Evolutionary conservation across 2,797 vertebrate genomes (phyloP).

Genomic region (Sebastes jordani): DNA sequence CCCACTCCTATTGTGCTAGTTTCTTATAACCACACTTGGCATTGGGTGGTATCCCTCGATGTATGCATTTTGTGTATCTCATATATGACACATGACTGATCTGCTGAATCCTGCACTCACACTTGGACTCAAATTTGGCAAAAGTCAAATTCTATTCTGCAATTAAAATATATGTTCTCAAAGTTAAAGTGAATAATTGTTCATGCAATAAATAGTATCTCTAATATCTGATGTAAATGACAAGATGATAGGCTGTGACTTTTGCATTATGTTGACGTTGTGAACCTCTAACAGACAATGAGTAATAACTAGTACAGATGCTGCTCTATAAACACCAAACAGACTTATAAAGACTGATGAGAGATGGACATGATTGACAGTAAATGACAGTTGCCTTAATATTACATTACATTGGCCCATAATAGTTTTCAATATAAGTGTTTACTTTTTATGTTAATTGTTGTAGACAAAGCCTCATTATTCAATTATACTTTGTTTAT

Average conservation of each 20-base stretch:
- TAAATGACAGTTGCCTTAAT: background rate
- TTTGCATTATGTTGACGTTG: background rate
- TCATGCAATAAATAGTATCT: background rate
- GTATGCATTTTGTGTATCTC: background rate
- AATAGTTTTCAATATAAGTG: background rate
- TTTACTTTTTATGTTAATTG: background rate
- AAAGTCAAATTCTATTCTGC: background rate
- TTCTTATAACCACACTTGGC: background rate
- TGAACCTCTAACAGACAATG: background rate
- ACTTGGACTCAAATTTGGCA: background rate
- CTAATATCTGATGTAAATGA: background rate
- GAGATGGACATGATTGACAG: background rate
- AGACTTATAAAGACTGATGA: background rate
- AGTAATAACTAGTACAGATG: background rate
- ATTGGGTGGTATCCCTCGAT: background rate
- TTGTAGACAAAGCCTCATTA: background rate
- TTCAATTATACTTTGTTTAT: background rate
- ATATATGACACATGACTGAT: background rate
- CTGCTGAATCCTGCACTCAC: background rate
- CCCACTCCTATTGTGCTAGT: background rate
- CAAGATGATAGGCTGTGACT: background rate
- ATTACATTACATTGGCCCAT: background rate
- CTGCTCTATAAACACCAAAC: background rate
- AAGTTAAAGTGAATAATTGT: background rate
- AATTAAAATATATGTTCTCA: background rate